These are phyloP conservation scores for Ricordea florida DNA, from an alignment of 92 coral and sea anemone species.

Conservation along the genomic window DNA sequence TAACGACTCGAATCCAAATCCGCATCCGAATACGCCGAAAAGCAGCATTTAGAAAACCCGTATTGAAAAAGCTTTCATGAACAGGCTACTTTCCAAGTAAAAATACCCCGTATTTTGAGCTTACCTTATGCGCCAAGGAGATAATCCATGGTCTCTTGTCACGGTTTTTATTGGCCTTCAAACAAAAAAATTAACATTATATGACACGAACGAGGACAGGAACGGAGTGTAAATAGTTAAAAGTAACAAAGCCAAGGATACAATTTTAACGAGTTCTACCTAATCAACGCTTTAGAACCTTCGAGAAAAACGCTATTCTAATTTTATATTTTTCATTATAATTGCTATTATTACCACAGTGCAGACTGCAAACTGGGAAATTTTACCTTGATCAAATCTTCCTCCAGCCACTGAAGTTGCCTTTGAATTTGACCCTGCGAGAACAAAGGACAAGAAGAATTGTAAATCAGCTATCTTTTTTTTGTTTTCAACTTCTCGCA, in stretches of 20 bases:
- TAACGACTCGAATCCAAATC: no score
- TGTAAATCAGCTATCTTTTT: not conserved
- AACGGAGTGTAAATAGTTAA: no score
- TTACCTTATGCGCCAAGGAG: slow-evolving; percentile 88
- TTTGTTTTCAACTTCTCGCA: no score
- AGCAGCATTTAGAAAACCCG: no score
- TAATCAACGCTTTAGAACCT: no score
- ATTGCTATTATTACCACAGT: not conserved
- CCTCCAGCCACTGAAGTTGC: slow-evolving; percentile 85
- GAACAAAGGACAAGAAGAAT: not conserved
- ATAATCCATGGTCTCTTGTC: slow-evolving; percentile 88
- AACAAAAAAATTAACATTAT: not conserved
- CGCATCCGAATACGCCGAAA: no score
- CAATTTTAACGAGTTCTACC: no score
- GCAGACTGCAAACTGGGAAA: no score
- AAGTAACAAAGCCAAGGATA: no score
- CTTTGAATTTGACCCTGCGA: slow-evolving; percentile 81
- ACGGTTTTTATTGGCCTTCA: slow-evolving; percentile 77
- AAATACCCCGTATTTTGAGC: no score
- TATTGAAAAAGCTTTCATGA: no score
- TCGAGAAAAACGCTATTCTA: not conserved
- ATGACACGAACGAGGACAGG: not conserved
- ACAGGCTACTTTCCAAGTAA: no score
- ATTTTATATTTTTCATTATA: not conserved
- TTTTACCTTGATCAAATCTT: slow-evolving; percentile 75